These are phyloP conservation scores for Pogonognathellus flavescens DNA, from an alignment of 1,140 invertebrate species.

Conservation along the genomic window DNA sequence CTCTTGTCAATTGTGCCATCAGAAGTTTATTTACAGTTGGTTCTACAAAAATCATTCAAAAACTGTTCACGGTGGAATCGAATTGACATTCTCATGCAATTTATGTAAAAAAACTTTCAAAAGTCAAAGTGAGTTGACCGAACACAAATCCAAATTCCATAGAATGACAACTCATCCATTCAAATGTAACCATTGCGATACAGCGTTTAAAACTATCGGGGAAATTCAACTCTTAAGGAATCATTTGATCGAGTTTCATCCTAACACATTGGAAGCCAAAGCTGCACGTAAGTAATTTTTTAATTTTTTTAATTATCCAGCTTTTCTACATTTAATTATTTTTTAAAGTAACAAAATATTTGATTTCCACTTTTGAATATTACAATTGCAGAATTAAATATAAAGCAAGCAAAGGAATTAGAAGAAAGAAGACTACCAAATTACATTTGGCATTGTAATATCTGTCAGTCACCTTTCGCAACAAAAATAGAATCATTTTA, in stretches of 20 bases:
- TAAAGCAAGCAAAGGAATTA: not conserved
- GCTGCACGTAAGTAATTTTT: not conserved
- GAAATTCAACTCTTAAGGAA: not conserved
- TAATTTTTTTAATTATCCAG: not conserved
- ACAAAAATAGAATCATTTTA: not conserved
- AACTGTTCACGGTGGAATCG: not conserved
- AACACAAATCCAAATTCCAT: not conserved
- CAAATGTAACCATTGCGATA: slow-evolving; percentile 1
- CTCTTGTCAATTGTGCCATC: not conserved
- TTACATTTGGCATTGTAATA: not conserved
- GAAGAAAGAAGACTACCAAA: not conserved
- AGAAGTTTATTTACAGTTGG: not conserved
- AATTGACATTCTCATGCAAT: not conserved
- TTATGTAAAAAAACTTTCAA: not conserved
- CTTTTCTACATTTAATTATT: no score
- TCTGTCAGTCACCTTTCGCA: not conserved
- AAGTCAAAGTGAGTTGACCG: not conserved
- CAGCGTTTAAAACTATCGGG: not conserved
- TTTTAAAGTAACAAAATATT: not conserved
- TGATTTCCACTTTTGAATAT: not conserved
- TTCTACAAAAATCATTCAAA: not conserved
- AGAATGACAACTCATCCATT: not conserved
- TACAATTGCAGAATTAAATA: not conserved
- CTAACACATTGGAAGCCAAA: not conserved
- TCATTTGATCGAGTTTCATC: not conserved